A percentile compares a stretch with the other conserved stretches of the same genome.
Evolutionary conservation across 2,113 vertebrate genomes (phyloP).

Genomic region (Sitta europaea): DNA sequence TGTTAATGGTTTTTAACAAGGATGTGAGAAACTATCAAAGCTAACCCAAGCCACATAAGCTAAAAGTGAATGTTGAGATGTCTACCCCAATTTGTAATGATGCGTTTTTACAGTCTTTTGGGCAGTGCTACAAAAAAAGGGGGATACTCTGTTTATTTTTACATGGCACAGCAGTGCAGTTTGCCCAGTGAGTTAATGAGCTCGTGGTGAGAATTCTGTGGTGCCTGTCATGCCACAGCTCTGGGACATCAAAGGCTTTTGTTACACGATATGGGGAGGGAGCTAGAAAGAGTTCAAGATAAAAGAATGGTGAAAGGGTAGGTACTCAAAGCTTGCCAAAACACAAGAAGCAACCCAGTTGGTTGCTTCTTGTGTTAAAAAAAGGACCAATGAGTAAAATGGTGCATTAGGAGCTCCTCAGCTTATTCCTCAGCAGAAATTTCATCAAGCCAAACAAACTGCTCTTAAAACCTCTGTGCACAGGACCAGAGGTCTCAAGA

Average conservation of each 20-base stretch:
- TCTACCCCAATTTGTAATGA: background rate
- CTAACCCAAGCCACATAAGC: background rate
- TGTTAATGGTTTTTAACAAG: background rate
- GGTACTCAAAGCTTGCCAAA: background rate
- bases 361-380: background rate
- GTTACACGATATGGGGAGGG: accelerated
- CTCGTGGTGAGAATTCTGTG: background rate
- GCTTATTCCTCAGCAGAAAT: background rate
- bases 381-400: background rate
- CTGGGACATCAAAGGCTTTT: background rate
- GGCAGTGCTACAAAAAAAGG: background rate
- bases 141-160: background rate
- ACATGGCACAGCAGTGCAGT: background rate
- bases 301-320: background rate
- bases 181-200: background rate
- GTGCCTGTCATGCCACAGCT: background rate
- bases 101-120: background rate
- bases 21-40: background rate
- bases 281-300: background rate
- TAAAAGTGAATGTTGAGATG: background rate
- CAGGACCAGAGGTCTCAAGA: background rate
- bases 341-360: background rate
- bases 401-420: background rate
- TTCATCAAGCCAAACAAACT: background rate
- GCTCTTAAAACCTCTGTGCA: background rate